A percentile compares a stretch with the other conserved stretches of the same genome.
These are phyloP conservation scores for Gracilinanus agilis DNA, from an alignment of 2,113 vertebrate genomes.

Conservation along the genomic window DNA sequence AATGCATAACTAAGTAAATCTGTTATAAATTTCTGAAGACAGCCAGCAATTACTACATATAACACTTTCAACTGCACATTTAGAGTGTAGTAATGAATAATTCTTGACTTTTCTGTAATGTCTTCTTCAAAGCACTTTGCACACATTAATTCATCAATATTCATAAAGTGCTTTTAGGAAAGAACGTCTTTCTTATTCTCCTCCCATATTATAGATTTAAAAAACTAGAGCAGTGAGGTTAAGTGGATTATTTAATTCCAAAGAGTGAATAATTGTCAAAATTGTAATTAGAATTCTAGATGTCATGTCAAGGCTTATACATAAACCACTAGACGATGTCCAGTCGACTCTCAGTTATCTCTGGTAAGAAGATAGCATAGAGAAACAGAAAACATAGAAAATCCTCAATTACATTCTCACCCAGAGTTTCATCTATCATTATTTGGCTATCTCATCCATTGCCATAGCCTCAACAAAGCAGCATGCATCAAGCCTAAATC, in stretches of 20 bases:
- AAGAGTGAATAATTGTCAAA: constrained; percentile 14
- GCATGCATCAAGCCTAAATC: not conserved
- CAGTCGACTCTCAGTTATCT: constrained; percentile 7
- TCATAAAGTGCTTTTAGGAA: constrained; percentile 5
- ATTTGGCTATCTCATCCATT: not conserved
- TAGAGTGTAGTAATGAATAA: constrained; percentile 34
- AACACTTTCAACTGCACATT: constrained; percentile 27
- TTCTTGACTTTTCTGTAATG: constrained; percentile 13
- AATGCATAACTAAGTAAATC: constrained; percentile 31
- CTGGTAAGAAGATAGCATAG: not conserved
- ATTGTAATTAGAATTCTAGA: constrained; percentile 36
- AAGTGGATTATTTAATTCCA: not conserved
- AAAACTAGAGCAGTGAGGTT: constrained; percentile 36
- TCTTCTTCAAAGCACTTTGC: constrained; percentile 11
- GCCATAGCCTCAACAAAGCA: not conserved
- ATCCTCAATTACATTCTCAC: not conserved
- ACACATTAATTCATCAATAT: constrained; percentile 29
- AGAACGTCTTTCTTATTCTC: constrained; percentile 30
- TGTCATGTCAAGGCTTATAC: not conserved
- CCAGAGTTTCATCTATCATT: not conserved
- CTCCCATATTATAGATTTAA: constrained; percentile 28
- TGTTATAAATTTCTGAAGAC: constrained; percentile 31
- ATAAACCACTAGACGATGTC: not conserved
- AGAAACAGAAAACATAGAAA: not conserved
- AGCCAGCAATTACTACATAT: not conserved